Conservation (phyloP, 2,797 vertebrate genomes). For the Tympanoctomys barrerae region DNA sequence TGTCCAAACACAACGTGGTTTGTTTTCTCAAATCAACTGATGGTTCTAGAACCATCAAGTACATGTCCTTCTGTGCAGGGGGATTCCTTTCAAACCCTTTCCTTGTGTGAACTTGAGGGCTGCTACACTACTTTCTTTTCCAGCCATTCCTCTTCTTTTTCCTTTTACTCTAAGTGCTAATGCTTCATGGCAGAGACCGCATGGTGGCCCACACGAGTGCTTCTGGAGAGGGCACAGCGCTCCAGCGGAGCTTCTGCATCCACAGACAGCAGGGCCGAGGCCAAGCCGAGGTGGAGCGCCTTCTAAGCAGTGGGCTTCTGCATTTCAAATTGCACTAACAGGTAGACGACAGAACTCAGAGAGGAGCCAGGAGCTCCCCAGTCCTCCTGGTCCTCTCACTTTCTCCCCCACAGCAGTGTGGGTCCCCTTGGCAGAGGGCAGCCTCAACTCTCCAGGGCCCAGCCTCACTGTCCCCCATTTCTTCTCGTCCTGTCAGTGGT, state of each 20-base stretch:
- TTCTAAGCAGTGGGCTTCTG: neutral
- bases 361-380: too few species aligned
- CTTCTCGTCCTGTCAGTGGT: neutral
- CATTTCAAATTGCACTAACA: fast-evolving
- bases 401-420: neutral
- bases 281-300: neutral
- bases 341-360: neutral
- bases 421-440: neutral
- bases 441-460: neutral
- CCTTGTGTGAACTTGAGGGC: neutral
- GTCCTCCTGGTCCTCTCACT: neutral
- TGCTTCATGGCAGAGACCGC: neutral
- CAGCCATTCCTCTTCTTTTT: fast-evolving
- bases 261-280: neutral
- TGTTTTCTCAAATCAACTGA: neutral
- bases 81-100: neutral
- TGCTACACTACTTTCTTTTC: neutral
- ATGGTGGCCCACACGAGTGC: neutral
- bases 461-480: neutral
- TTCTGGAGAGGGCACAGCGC: neutral
- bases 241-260: neutral
- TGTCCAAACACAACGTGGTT: neutral
- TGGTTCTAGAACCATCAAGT: neutral
- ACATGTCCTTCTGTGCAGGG: neutral
- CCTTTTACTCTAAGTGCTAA: neutral